Conservation (phyloP, 1,140 invertebrate genomes). For the Papilio helenus region DNA sequence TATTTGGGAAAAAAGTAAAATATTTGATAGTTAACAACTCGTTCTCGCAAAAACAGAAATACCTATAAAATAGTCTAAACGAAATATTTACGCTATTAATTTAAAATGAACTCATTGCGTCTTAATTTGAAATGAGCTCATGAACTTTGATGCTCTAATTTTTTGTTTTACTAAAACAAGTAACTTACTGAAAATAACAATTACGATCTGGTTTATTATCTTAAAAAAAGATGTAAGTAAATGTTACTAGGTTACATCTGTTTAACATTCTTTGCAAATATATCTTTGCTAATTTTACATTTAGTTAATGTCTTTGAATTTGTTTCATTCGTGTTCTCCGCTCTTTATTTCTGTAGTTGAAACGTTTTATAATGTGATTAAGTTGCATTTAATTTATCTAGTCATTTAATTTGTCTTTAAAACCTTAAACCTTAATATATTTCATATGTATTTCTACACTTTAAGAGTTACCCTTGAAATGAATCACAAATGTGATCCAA, state of each 20-base stretch:
- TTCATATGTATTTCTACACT: not conserved
- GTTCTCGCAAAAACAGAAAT: not conserved
- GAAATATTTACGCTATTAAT: not conserved
- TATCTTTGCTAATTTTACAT: not conserved
- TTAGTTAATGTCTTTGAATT: not conserved
- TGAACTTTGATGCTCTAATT: not conserved
- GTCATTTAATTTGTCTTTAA: too few relatives aligned
- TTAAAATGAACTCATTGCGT: not conserved
- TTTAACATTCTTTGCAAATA: not conserved
- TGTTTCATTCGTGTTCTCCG: not conserved
- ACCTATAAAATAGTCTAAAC: not conserved
- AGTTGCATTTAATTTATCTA: not conserved
- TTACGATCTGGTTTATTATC: not conserved
- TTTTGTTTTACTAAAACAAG: not conserved
- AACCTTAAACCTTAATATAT: too few relatives aligned
- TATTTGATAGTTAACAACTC: too few relatives aligned
- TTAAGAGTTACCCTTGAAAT: not conserved
- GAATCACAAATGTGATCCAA: not conserved
- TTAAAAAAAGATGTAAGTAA: constrained; percentile 2
- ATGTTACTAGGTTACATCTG: constrained; percentile 14
- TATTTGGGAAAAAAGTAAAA: too few relatives aligned
- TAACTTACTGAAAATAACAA: not conserved
- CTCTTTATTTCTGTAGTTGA: not conserved
- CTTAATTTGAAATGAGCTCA: not conserved
- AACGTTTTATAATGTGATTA: not conserved